Base-by-base conservation (phyloP, 1,140 invertebrate genomes). In the Liolophura sinensis region DNA sequence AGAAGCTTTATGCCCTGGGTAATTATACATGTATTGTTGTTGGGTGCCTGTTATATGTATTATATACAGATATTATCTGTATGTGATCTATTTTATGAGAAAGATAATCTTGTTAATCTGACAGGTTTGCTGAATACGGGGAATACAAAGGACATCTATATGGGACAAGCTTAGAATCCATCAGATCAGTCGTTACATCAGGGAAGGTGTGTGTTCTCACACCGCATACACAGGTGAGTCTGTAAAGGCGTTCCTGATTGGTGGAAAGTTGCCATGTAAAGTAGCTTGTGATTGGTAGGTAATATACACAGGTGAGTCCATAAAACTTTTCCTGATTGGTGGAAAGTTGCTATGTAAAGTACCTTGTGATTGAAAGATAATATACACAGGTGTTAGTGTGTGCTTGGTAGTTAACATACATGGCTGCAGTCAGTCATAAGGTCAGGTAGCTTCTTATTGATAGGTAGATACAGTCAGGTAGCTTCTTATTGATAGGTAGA, bases 141-240 rank as follows among this genome's bases (percentile, higher is more conserved):
- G 95, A 98, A 84, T 93, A 95, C 77, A 93, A 96, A 77, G 94
- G 92, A 57, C 91, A 97, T 82, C 85, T 97, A 11, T 99, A 99
- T 81, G 97, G 97, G 12, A 89, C 87, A 18, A 95, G 95, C 80
- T 88, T 96, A 50, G 95, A 98, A 76, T 92, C 95, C 0, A 94
- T 99, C 61, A 88, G 94, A 55, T 90, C 93, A 69, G 89, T 98
- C 31, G 96, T 99, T 66, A 89, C 92, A 72, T 89, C 92, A 71
- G 95, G 96, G 6, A 96, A 96, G 86, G 97, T 99, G 92, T 99
- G 96, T 83, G 91, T 99, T 46, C 85, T 99, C 65, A 96, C 99
- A 82, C 97, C 96, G 80, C 95, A 94, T 78, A 93, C 95, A 58
- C 90, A 92, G 78, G 88, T 88, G 78, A 62, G 67, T 40, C 5